A percentile compares a stretch with the other conserved stretches of the same genome.
These are phyloP conservation scores for Scolopax rusticola DNA, from an alignment of 2,797 vertebrate genomes.

Conservation along the genomic window DNA sequence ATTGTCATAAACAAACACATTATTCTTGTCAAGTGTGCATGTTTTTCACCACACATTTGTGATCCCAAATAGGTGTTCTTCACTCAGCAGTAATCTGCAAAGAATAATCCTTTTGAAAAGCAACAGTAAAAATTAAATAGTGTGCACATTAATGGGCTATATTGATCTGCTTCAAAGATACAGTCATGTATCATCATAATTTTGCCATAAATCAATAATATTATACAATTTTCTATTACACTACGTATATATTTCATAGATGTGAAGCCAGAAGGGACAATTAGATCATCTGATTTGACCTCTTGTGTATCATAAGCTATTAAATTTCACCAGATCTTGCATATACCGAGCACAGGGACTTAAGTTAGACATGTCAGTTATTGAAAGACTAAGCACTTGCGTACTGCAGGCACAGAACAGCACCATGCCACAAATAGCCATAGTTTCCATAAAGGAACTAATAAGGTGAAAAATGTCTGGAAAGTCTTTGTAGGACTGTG, in stretches of 20 bases:
- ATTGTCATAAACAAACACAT: slow-evolving; percentile 25
- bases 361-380: background rate
- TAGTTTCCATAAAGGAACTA: background rate
- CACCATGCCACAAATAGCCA: background rate
- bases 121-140: slow-evolving; percentile 35
- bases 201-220: slow-evolving; percentile 17
- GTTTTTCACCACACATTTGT: background rate
- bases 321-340: slow-evolving; percentile 14
- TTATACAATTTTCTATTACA: background rate
- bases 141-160: background rate
- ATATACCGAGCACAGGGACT: background rate
- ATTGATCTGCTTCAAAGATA: slow-evolving; percentile 4
- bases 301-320: background rate
- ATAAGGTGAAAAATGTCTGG: background rate
- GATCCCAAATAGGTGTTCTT: background rate
- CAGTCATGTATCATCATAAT: background rate
- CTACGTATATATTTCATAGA: background rate
- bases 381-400: background rate
- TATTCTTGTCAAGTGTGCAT: background rate
- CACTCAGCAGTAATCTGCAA: background rate
- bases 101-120: slow-evolving; percentile 19
- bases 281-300: slow-evolving; percentile 24
- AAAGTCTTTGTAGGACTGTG: background rate
- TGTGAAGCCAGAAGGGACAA: background rate
- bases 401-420: background rate